A percentile compares a stretch with the other conserved stretches of the same genome.
These are phyloP conservation scores for fruit fly (Drosophila melanogaster) DNA, from an alignment of 1,140 invertebrate genomes.

Conservation along the genomic window Release_6_plus_ISO1_MT NT_033777.3:13347001-13347500, in stretches of 20 bases:
- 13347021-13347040: constrained; percentile 38
- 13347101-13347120: constrained; percentile 45
- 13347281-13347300: constrained; percentile 7
- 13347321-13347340: constrained; percentile 9
- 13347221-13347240: constrained; percentile 35
- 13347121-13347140: constrained; percentile 17
- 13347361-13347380: constrained; percentile 22
- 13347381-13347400: constrained; percentile 40
- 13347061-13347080: constrained; percentile 31
- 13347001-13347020: constrained; percentile 26
- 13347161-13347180: constrained; percentile 22
- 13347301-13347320: neutral
- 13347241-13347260: constrained; percentile 2
- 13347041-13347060: constrained; percentile 15
- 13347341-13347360: constrained; percentile 21
- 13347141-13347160: constrained; percentile 8
- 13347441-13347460: constrained; percentile 65
- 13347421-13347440: constrained; percentile 42
- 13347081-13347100: constrained; percentile 63
- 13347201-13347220: constrained; percentile 18
- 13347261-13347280: constrained; percentile 38
- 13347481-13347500: constrained; percentile 79
- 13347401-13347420: constrained; percentile 37
- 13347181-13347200: constrained; percentile 10
- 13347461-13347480: constrained; percentile 58